These are phyloP conservation scores for Rachycentron canadum DNA, from an alignment of 2,797 vertebrate genomes.

Conservation along the genomic window DNA sequence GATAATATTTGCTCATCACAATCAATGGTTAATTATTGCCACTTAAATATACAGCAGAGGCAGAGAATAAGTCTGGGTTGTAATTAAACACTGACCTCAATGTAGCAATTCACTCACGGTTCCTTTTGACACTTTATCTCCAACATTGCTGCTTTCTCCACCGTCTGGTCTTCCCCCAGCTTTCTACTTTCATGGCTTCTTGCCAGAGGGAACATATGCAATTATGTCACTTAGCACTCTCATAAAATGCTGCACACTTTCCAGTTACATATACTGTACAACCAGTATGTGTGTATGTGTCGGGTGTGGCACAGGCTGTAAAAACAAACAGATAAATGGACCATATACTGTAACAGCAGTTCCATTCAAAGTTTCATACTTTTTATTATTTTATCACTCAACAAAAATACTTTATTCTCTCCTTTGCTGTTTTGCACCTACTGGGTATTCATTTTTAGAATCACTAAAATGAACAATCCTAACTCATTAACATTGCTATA, in stretches of 20 bases:
- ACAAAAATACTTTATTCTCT: not conserved
- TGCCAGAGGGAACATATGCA: conserved; percentile 38
- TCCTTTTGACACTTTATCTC: conserved; percentile 11
- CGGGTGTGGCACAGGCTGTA: not conserved
- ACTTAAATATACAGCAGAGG: conserved; percentile 48
- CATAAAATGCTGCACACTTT: conserved; percentile 21
- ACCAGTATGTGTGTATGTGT: not conserved
- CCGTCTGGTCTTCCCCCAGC: conserved; percentile 7
- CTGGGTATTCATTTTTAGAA: not conserved
- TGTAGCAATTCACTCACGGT: conserved; percentile 35
- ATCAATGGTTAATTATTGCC: conserved; percentile 56
- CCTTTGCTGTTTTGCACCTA: not conserved
- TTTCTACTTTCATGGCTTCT: conserved; percentile 1
- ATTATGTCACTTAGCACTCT: conserved; percentile 3
- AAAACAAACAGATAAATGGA: not conserved
- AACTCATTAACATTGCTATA: not conserved
- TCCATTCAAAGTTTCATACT: not conserved
- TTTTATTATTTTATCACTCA: not conserved
- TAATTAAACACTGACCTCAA: conserved; percentile 52
- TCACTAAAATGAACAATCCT: not conserved
- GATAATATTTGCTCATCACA: conserved; percentile 28
- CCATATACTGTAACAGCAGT: not conserved
- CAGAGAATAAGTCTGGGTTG: conserved; percentile 25
- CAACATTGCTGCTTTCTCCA: conserved; percentile 3
- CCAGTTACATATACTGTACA: not conserved